These are phyloP conservation scores for Panulirus ornatus DNA, from an alignment of 1,140 invertebrate species.

Conservation along the genomic window DNA sequence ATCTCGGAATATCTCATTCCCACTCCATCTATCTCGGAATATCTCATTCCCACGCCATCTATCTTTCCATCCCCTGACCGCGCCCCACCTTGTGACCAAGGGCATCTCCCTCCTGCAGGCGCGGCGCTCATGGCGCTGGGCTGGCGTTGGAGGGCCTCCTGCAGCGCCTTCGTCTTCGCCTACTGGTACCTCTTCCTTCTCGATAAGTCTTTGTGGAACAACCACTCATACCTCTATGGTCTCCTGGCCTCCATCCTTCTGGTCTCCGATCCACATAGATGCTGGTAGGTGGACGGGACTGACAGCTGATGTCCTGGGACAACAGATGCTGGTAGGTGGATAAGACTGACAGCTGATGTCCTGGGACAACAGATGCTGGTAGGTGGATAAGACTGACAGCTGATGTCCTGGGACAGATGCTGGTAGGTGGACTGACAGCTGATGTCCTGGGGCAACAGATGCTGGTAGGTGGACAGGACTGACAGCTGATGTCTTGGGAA, in stretches of 20 bases:
- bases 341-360: background rate
- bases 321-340: background rate
- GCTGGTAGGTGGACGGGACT: conserved; percentile 19
- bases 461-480: too few species aligned
- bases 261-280: conserved; percentile 40
- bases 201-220: conserved; percentile 61
- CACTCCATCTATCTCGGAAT: too few species aligned
- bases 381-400: too few species aligned
- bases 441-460: background rate
- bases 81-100: background rate
- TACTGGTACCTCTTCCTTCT: conserved; percentile 68
- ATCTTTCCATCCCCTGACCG: background rate
- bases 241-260: conserved; percentile 47
- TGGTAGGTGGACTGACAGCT: background rate
- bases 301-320: too few species aligned
- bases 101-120: conserved; percentile 1
- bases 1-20: too few species aligned
- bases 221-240: conserved; percentile 66
- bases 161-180: background rate
- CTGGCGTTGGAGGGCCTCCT: conserved; percentile 33
- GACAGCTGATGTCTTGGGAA: too few species aligned
- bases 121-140: conserved; percentile 22
- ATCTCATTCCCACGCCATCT: too few species aligned
- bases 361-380: too few species aligned
- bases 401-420: too few species aligned